A percentile compares a stretch with the other conserved stretches of the same genome.
Conservation (phyloP, 2,113 vertebrate genomes). For the Chitala chitala region DNA sequence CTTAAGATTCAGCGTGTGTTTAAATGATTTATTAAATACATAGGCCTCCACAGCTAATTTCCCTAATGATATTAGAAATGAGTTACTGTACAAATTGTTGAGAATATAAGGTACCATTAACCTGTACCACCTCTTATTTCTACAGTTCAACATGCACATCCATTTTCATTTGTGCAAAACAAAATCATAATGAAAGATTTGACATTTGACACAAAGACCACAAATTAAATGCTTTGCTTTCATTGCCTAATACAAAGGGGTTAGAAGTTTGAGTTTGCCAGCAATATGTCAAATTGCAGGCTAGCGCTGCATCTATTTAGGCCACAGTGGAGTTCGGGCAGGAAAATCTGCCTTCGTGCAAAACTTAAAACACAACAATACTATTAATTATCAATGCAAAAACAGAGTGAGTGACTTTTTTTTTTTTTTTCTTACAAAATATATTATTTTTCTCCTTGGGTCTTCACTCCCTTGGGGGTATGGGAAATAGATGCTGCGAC, state of each 20-base stretch:
- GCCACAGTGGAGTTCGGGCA: constrained; percentile 40
- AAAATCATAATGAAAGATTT: constrained; percentile 63
- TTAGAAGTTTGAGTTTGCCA: constrained; percentile 33
- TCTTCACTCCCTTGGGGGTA: constrained; percentile 72
- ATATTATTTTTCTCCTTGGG: constrained; percentile 67
- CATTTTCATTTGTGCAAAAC: constrained; percentile 64
- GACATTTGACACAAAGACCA: constrained; percentile 59
- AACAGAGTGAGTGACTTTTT: constrained; percentile 29
- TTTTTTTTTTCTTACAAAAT: constrained; percentile 50
- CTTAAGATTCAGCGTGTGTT: constrained; percentile 63
- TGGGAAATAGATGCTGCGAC: constrained; percentile 90
- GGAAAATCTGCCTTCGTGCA: constrained; percentile 33
- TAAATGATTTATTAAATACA: constrained; percentile 72
- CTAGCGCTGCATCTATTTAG: constrained; percentile 31
- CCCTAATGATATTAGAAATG: constrained; percentile 71
- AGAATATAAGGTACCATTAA: constrained; percentile 67
- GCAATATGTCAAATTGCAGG: constrained; percentile 44
- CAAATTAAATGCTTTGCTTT: constrained; percentile 56
- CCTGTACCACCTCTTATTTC: constrained; percentile 61
- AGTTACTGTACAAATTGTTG: constrained; percentile 66
- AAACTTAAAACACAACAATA: constrained; percentile 26
- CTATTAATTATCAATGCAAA: constrained; percentile 45
- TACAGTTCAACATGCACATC: constrained; percentile 55
- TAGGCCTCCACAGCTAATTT: constrained; percentile 66
- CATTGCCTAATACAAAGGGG: constrained; percentile 47